Evolutionary conservation across 2,797 vertebrate species (phyloP).

Genomic region (Micromesistius poutassou): DNA sequence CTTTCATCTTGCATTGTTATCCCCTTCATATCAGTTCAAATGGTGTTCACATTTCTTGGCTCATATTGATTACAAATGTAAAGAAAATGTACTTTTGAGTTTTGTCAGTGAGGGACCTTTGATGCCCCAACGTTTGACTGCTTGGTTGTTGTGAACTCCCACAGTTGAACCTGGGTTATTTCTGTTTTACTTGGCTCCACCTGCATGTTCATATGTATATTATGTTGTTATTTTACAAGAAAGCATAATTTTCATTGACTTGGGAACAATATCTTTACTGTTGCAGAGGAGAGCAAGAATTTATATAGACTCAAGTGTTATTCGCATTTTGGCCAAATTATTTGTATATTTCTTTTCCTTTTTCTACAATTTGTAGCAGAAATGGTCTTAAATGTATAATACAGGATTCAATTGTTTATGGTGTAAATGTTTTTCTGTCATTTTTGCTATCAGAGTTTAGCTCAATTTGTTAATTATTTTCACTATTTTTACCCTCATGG

Average conservation of each 20-base stretch:
- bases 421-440: conserved; percentile 25
- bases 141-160: background rate
- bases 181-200: background rate
- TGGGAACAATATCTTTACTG: background rate
- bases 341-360: conserved; percentile 29
- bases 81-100: background rate
- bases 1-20: background rate
- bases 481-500: background rate
- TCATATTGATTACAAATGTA: background rate
- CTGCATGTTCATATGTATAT: background rate
- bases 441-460: background rate
- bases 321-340: conserved; percentile 15
- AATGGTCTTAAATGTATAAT: conserved; percentile 63
- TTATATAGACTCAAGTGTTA: background rate
- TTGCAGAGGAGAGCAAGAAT: background rate
- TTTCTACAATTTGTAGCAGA: conserved; percentile 62
- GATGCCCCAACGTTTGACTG: background rate
- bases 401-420: conserved; percentile 60
- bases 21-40: background rate
- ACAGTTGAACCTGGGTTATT: background rate
- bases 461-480: background rate
- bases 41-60: background rate
- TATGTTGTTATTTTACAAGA: background rate
- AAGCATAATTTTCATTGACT: background rate
- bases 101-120: background rate